Evolutionary conservation across 2,888 invertebrate species (phyloP), one percentile per base, ranked within the genome.

Genomic region (Gandaritis pyraliata): DNA sequence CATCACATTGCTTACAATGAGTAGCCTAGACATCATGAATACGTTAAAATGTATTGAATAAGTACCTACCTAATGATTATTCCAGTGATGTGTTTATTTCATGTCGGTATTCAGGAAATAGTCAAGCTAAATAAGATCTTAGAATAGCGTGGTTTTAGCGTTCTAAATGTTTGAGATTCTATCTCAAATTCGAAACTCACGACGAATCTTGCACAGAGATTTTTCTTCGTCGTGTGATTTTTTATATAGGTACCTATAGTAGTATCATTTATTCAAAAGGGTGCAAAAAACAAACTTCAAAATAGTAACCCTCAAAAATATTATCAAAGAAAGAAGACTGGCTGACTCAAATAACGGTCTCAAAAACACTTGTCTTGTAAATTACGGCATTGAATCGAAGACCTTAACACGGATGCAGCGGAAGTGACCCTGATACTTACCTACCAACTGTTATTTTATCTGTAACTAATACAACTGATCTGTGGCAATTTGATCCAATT

Each of bases 381-480:
- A 47, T 67, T 65, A 72, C 68, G 77, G 68, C 80, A 82, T 83
- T 84, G 79, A 63, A 63, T 48, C 62, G 63, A 46, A 61, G 77
- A 76, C 82, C 83, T 85, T 83, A 78, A 72, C 80, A 77, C 68
- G 74, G 68, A 76, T 72, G 66, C 67, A 76, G 63, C 75, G 79
- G 82, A 81, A 81, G 67, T 71, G 69, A 64, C 72, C 69, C 69
- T 73, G 62, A 68, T 69, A 65, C 33, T 13, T 47, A 50, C 33
- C 13, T 47, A 50, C 30, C 46, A 41, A 53, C 61, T 57, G 33
- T n/a, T 49, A 15, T n/a, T 29, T 46, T 39, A 47, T 56, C 55
- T 50, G 23, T 16, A 16, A 30, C 15, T 13, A 58, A 58, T 60
- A 43, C n/a, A 13, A 23, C 7, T 53, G 23, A 57, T 43, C 55